Evolutionary conservation across 2,888 invertebrate species (phyloP), one percentile per base, ranked within the genome.

Genomic region (Sesamia inferens): DNA sequence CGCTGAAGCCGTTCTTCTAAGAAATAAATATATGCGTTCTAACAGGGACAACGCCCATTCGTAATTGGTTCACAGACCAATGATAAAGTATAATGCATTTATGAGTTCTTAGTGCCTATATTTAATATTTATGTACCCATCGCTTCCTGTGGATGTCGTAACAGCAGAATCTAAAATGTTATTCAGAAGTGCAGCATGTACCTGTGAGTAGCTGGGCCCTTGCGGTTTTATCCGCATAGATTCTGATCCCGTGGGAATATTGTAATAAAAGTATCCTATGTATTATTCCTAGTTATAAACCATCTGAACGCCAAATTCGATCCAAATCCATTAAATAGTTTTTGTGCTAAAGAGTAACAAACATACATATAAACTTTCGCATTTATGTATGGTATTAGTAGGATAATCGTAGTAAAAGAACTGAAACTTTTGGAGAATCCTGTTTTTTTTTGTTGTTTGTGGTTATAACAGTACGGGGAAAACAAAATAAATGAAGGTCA

Each of bases 61-160:
- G 70, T 81, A 86, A 85, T 74, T 84, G 86, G 79, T 86, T 86
- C 75, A 84, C 65, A 85, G 86, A 83, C 85, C 86, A 81, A 65
- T 79, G 82, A 79, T 84, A 85, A 47, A 67, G 57, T 62, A 75
- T 81, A 84, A 83, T 84, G 84, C 76, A 84, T 84, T 70, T 68
- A 62, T 59, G 48, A 66, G 72, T 64, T 76, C 71, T 79, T 59
- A 66, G 47, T 68, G 68, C 44, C 31, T 61, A 59, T 59, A 71
- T 54, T 74, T 61, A 80, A 63, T 79, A 81, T 80, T 71, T 68
- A 76, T 75, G 62, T 42, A 64, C 71, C 61, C 79, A 58, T 66
- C 68, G 47, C 62, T 76, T 81, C 81, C 81, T 83, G 81, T 71
- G 42, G 55, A 7, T 64, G 65, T 58, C n/a, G 51, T 16, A 55